A percentile compares a stretch with the other conserved stretches of the same genome.
These are phyloP conservation scores for Paraescarpia echinospica DNA, from an alignment of 1,140 invertebrate species.

Conservation along the genomic window DNA sequence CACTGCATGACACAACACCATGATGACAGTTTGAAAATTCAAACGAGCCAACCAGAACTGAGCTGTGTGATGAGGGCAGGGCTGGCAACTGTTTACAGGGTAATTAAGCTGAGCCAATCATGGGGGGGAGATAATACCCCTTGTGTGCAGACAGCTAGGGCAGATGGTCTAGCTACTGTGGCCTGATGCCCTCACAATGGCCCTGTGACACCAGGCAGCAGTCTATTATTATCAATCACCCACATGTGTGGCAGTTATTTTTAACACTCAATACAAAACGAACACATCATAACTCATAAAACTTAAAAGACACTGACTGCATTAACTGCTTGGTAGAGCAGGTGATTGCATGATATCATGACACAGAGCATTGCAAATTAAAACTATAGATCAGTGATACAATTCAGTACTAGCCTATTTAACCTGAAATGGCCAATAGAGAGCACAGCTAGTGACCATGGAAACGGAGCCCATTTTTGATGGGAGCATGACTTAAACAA, in stretches of 20 bases:
- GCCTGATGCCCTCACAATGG: background rate
- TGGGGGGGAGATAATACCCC: background rate
- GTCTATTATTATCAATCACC: background rate
- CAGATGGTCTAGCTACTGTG: background rate
- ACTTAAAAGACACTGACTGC: background rate
- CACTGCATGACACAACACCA: background rate
- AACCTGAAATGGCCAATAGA: background rate
- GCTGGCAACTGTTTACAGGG: background rate
- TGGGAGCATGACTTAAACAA: background rate
- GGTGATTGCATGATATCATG: no score
- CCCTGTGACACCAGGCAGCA: background rate
- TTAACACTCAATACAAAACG: background rate
- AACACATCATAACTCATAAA: background rate
- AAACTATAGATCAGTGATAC: background rate
- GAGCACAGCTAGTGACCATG: background rate
- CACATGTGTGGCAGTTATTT: background rate
- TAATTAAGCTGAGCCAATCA: slow-evolving; percentile 5
- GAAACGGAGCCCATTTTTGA: background rate
- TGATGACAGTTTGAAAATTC: background rate
- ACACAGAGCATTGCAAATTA: background rate
- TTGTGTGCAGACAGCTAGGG: background rate
- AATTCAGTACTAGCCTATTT: background rate
- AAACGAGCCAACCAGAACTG: background rate
- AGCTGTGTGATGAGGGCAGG: background rate
- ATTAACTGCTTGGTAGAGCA: background rate